phyloP scores from a whole-genome alignment of 2,113 vertebrate species.

The Calidris pygmaea region DNA sequence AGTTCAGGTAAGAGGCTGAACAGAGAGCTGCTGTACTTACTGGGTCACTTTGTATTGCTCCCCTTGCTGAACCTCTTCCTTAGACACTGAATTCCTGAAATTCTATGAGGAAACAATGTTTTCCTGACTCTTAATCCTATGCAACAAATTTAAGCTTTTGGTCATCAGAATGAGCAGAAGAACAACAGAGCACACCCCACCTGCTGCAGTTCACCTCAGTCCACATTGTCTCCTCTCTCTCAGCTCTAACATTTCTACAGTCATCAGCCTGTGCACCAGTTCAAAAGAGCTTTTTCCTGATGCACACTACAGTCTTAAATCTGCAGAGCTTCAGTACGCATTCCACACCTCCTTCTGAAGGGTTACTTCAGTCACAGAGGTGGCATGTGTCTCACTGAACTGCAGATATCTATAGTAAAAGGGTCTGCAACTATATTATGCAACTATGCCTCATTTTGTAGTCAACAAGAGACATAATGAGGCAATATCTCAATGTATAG shows the following conservation, averaged over 20 bases:
- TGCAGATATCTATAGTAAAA: background rate
- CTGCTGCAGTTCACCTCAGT: background rate
- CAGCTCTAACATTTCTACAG: background rate
- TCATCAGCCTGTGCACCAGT: background rate
- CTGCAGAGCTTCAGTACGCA: background rate
- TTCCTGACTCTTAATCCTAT: background rate
- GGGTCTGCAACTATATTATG: background rate
- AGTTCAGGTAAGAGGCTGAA: background rate
- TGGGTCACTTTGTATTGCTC: background rate
- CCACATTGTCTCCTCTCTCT: background rate
- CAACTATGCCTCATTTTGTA: background rate
- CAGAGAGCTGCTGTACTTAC: background rate
- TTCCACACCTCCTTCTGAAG: background rate
- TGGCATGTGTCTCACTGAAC: background rate
- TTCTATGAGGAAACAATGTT: background rate
- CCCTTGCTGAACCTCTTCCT: background rate
- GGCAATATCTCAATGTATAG: background rate
- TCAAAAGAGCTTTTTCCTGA: background rate
- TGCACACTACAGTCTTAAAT: background rate
- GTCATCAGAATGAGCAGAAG: background rate
- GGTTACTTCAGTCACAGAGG: background rate
- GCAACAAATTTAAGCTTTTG: background rate
- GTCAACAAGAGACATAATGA: background rate
- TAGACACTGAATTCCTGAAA: background rate
- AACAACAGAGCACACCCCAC: background rate